A percentile compares a stretch with the other conserved stretches of the same genome.
phyloP scores from a whole-genome alignment of 2,797 vertebrate genomes.

The Pterois miles region DNA sequence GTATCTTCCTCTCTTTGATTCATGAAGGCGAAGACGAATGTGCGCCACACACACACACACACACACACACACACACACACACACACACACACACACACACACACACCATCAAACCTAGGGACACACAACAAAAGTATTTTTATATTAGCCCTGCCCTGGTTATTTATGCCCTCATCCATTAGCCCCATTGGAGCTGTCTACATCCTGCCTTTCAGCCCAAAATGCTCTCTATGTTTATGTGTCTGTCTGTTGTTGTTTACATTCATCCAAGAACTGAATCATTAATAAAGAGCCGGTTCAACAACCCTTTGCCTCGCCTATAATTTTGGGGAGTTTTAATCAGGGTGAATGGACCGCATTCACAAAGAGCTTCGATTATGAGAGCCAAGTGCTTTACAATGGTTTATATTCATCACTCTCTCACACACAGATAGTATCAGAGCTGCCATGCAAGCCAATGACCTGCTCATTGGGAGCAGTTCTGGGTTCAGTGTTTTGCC shows the following conservation, averaged over 20 bases:
- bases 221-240: slow-evolving; percentile 15
- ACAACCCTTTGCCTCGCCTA: neutral
- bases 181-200: neutral
- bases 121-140: slow-evolving; percentile 28
- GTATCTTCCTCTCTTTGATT: slow-evolving; percentile 35
- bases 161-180: slow-evolving; percentile 28
- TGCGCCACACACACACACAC: too few species aligned
- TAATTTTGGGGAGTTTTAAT: neutral
- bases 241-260: slow-evolving; percentile 22
- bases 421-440: neutral
- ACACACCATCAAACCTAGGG: neutral
- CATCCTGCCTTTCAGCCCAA: neutral
- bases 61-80: too few species aligned
- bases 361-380: neutral
- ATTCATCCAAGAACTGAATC: neutral
- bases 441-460: slow-evolving; percentile 13
- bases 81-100: too few species aligned
- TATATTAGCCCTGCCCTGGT: slow-evolving; percentile 23
- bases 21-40: slow-evolving; percentile 21
- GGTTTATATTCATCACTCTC: slow-evolving; percentile 25
- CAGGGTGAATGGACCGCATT: slow-evolving; percentile 7
- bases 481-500: slow-evolving; percentile 26
- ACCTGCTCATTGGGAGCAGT: slow-evolving; percentile 16
- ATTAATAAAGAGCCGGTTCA: neutral
- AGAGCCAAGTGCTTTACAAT: slow-evolving; percentile 28